Percentiles rank a stretch among this genome's conserved stretches.
Conservation (phyloP, 1,140 invertebrate species). For the Adoxophyes honmai region DNA sequence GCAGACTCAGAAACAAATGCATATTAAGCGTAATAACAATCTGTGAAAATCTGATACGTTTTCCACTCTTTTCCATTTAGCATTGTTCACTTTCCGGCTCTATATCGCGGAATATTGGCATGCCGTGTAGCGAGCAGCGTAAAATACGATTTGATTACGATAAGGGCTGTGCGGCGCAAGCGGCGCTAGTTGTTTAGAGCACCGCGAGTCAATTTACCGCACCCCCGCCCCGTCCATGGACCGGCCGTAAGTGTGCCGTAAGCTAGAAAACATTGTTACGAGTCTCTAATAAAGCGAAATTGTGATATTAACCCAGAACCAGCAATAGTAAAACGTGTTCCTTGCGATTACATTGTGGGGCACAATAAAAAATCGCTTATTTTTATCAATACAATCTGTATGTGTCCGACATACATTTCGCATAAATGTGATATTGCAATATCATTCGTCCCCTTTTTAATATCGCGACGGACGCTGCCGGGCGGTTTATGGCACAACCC, state of each 20-base stretch:
- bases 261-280: background rate
- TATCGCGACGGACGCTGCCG: slow-evolving; percentile 69
- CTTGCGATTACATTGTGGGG: slow-evolving; percentile 41
- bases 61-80: no score
- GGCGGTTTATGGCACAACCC: slow-evolving; percentile 74
- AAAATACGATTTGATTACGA: slow-evolving; percentile 59
- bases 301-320: slow-evolving; percentile 16
- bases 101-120: slow-evolving; percentile 30
- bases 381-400: slow-evolving; percentile 76
- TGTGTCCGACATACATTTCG: slow-evolving; percentile 67
- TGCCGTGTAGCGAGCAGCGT: slow-evolving; percentile 46
- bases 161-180: slow-evolving; percentile 37
- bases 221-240: background rate
- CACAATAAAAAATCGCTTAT: slow-evolving; percentile 75
- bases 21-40: no score
- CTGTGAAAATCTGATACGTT: no score
- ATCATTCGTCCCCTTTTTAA: slow-evolving; percentile 76
- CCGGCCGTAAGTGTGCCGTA: background rate
- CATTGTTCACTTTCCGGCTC: background rate
- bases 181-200: slow-evolving; percentile 16
- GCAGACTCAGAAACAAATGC: no score
- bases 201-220: slow-evolving; percentile 8
- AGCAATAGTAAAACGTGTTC: slow-evolving; percentile 30
- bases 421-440: slow-evolving; percentile 77
- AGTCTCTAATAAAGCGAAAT: slow-evolving; percentile 12